Evolutionary conservation across 2,797 vertebrate species (phyloP), one percentile per base, ranked within the genome.

Genomic region (Mallotus villosus): DNA sequence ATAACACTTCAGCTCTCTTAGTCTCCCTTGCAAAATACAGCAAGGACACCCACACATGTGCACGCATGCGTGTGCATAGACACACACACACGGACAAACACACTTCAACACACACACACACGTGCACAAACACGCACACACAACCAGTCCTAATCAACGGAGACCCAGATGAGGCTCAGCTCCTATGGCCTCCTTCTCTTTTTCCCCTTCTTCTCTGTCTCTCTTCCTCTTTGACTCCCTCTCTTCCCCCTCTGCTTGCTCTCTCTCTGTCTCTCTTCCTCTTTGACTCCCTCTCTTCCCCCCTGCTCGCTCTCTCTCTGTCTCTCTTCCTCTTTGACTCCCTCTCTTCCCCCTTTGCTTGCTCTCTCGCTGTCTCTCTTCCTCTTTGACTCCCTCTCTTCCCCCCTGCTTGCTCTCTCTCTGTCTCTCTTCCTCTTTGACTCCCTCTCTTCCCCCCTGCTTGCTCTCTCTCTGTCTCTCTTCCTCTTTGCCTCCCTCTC

Each of bases 91-190:
- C 8, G 14, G 46, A 58, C 58, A 64, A 12, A 32, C 49, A 64
- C n/a, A 57, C 62, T 8, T 32, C 41, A 7, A 58, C 29, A n/a
- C 55, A 71, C 61, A 63, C 77, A 68, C 73, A 67, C 72, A n/a
- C 46, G 17, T 7, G 25, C 59, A 27, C 11, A 27, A 24, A 27
- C 3, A 62, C 60, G 27, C 61, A 19, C 61, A 63, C 5, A 29
- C 61, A 65, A n/a, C 66, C 63, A 74, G 72, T 19, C 4, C 73
- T 59, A 55, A 72, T 72, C 61, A 72, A 59, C 67, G 60, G 73
- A 77, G 75, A 74, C 79, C 70, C 77, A 82, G 74, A 81, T 80
- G 76, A 73, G 68, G 63, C 68, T 80, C 71, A 63, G 57, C 34
- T 55, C 51, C 19, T 49, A 27, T 49, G 55, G 49, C 59, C 19